Evolutionary conservation across 2,113 vertebrate genomes (phyloP), one percentile per base, ranked within the genome.

Genomic region (Spheniscus mendiculus): DNA sequence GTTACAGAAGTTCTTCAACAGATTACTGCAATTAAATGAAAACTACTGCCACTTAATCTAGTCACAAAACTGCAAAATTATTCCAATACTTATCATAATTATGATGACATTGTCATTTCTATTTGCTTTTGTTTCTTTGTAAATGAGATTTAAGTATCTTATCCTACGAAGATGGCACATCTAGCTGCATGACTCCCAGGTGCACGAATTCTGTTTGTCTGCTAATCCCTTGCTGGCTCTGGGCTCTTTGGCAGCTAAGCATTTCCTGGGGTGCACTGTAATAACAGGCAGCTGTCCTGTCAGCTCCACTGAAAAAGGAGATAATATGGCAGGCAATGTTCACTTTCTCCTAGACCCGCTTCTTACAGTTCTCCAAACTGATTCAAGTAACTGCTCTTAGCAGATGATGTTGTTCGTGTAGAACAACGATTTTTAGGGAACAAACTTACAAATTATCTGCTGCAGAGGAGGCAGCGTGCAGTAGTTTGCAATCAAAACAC

Each of bases 201-300:
- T 98, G 98, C 98, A 96, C n/a, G 61, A 83, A 92, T 98, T 98
- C 93, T 95, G 82, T 97, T 98, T 98, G 92, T 90, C 94, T 97
- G 78, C 92, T 98, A 98, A 98, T 98, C 98, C 97, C 67, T 97
- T 14, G 9, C 97, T 96, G 83, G 78, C 77, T 95, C 96, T 77
- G 93, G 87, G 94, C 82, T 95, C 72, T 87, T 97, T 98, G 98
- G 97, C 97, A 98, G 97, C 93, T 88, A 92, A 96, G 47, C 76
- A 61, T 96, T 98, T 98, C 98, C 98, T 98, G 98, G 98, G 93
- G 98, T 88, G 98, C 72, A 50, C 86, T 55, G 93, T 98, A 98
- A 98, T 98, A 98, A 98, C 98, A 98, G 96, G 93, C 98, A 98
- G 98, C 98, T 98, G 98, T 98, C 97, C 96, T 92, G 86, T 97